phyloP scores from a whole-genome alignment of 2,797 vertebrate species.

The Cryptoprocta ferox region DNA sequence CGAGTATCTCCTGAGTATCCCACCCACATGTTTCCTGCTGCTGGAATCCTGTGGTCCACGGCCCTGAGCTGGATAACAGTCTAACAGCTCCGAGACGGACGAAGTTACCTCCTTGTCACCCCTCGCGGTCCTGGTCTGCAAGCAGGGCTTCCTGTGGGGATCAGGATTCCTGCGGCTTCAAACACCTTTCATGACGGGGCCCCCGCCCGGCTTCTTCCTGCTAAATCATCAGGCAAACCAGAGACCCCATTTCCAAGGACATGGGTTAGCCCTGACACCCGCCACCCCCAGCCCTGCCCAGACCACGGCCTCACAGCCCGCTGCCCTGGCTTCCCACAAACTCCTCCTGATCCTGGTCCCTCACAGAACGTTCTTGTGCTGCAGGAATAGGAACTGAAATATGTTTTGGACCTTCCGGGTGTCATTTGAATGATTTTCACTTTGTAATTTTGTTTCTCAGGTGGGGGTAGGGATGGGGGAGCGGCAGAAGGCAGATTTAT shows the following conservation, averaged over 20 bases:
- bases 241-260: constrained; percentile 13
- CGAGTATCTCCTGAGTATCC: neutral
- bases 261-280: neutral
- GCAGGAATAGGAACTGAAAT: neutral
- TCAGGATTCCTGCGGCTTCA: neutral
- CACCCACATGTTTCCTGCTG: constrained; percentile 70
- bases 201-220: constrained; percentile 28
- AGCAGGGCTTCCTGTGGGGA: neutral
- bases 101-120: constrained; percentile 3
- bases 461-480: neutral
- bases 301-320: neutral
- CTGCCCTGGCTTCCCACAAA: neutral
- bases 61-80: constrained; percentile 22
- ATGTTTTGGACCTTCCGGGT: neutral
- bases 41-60: neutral
- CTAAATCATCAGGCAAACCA: neutral
- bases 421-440: neutral
- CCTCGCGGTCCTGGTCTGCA: neutral
- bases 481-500: neutral
- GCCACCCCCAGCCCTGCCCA: neutral
- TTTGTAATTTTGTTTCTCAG: neutral
- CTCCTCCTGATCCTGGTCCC: neutral
- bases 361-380: neutral
- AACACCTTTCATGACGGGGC: neutral
- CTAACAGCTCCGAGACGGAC: neutral